These are phyloP conservation scores for Aegotheles bennettii DNA, from an alignment of 2,113 vertebrate genomes.

Conservation along the genomic window DNA sequence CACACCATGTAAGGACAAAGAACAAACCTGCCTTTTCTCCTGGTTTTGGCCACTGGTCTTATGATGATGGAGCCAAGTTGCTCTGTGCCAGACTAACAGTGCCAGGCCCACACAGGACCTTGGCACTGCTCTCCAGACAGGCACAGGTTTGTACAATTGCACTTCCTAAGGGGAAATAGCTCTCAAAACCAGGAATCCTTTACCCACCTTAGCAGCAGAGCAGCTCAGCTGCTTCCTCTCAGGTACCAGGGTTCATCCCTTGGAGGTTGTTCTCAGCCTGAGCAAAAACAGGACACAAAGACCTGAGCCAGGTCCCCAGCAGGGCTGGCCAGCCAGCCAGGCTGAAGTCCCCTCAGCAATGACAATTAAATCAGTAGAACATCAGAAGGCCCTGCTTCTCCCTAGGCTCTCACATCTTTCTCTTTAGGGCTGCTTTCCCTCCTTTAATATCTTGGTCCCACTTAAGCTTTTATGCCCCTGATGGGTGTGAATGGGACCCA, in stretches of 20 bases:
- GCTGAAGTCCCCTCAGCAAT: background rate
- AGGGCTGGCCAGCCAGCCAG: too few species aligned
- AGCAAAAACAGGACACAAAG: background rate
- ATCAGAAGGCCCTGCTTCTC: background rate
- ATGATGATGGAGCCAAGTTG: background rate
- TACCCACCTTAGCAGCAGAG: background rate
- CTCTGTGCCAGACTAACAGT: background rate
- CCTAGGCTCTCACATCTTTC: background rate
- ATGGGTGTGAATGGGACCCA: background rate
- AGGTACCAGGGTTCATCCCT: background rate
- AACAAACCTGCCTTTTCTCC: background rate
- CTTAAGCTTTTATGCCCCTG: background rate
- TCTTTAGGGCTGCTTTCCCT: background rate
- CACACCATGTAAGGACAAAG: background rate
- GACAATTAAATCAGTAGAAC: background rate
- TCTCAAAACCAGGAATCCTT: background rate
- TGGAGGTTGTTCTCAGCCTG: rapidly evolving
- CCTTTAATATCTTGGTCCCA: background rate
- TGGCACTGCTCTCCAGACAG: background rate
- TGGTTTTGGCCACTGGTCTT: background rate
- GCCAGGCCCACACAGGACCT: background rate
- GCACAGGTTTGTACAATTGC: background rate
- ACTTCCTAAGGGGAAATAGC: background rate
- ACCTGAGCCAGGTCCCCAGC: background rate
- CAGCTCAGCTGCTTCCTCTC: background rate